These are phyloP conservation scores for Conops quadrifasciatus DNA, from an alignment of 2,888 invertebrate species.

Conservation along the genomic window DNA sequence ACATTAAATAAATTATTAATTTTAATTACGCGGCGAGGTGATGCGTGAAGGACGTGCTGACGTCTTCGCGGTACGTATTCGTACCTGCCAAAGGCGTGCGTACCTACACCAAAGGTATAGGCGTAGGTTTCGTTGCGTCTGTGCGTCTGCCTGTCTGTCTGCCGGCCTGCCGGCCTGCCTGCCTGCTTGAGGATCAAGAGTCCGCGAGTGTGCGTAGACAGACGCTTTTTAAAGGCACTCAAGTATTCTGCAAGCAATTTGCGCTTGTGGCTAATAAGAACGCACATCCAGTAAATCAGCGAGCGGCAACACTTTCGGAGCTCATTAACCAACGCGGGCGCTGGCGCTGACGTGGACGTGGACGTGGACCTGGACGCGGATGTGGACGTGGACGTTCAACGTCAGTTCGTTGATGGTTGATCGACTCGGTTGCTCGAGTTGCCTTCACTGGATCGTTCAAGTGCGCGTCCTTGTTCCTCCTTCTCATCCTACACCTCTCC, in stretches of 20 bases:
- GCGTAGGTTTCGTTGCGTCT: background rate
- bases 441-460: too few relatives aligned
- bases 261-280: conserved; percentile 1
- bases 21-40: conserved; percentile 13
- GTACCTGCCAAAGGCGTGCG: background rate
- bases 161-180: too few relatives aligned
- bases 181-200: too few relatives aligned
- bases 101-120: background rate
- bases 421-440: too few relatives aligned
- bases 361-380: too few relatives aligned
- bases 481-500: too few relatives aligned
- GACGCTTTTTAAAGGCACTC: background rate
- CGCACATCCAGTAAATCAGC: conserved; percentile 10
- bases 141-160: too few relatives aligned
- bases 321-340: conserved; percentile 3
- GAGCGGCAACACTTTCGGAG: background rate
- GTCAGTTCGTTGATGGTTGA: too few relatives aligned
- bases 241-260: background rate
- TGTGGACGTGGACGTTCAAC: too few relatives aligned
- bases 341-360: background rate
- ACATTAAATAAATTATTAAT: conserved; percentile 31
- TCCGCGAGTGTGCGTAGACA: background rate
- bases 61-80: background rate
- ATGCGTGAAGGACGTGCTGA: background rate
- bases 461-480: too few relatives aligned